phyloP scores from a whole-genome alignment of 1,140 invertebrate genomes.

The Procambarus clarkii region DNA sequence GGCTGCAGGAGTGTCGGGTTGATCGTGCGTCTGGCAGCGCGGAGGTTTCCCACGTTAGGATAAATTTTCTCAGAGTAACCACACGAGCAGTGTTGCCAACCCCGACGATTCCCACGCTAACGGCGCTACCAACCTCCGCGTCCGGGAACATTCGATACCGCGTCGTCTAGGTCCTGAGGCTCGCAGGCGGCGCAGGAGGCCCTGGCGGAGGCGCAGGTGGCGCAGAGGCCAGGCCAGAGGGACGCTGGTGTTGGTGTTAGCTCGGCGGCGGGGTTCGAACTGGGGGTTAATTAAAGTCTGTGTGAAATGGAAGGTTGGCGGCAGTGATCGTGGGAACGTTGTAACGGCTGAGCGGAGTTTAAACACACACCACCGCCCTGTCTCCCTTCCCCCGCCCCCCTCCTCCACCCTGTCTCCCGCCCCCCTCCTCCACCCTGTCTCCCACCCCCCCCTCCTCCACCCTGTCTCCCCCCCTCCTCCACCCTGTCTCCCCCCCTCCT shows the following conservation, averaged over 20 bases:
- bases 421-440: too few species aligned
- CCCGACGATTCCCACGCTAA: constrained; percentile 47
- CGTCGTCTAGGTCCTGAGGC: not conserved
- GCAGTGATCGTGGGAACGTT: constrained; percentile 14
- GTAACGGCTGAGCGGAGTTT: constrained; percentile 5
- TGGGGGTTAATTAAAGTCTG: constrained; percentile 18
- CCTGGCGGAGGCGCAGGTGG: not conserved
- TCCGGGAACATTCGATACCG: constrained; percentile 2
- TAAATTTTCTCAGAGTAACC: constrained; percentile 51
- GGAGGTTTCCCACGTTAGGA: constrained; percentile 38
- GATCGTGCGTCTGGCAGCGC: constrained; percentile 30
- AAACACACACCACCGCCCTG: not conserved
- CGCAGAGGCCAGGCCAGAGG: not conserved
- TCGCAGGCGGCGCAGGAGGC: not conserved
- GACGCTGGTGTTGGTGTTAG: not conserved
- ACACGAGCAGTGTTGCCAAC: constrained; percentile 46
- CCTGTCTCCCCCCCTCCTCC: too few species aligned
- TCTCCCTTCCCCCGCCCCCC: too few species aligned
- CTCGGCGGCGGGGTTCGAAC: not conserved
- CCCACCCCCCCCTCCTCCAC: not conserved
- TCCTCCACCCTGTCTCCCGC: not conserved
- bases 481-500: not conserved
- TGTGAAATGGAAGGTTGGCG: constrained; percentile 8
- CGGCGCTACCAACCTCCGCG: constrained; percentile 3
- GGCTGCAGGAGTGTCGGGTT: not conserved